Evolutionary conservation across 2,888 invertebrate species (phyloP), one percentile per base, ranked within the genome.

Genomic region (Aproaerema taeniolella): DNA sequence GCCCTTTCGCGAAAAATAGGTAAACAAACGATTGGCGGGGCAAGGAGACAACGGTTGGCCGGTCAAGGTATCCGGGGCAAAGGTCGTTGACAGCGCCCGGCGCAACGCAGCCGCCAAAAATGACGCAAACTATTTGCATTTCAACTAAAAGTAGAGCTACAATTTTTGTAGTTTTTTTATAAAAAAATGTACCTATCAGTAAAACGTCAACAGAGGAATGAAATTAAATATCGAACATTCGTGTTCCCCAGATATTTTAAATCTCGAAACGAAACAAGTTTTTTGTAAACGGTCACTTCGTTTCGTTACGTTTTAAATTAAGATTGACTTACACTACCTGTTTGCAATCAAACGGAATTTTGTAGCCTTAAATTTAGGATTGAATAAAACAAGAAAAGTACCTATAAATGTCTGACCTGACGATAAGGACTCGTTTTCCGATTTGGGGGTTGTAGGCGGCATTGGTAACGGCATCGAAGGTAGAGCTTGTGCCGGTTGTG

Each of bases 11-110:
- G 5, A 44, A 60, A 67, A 61, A 58, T 66, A 64, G 62, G 72
- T 79, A 79, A 80, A 81, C 77, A 81, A 77, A 68, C 72, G 57
- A 66, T 70, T 69, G 70, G 52, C 54, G 68, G 67, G 71, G 72
- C 71, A 72, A 68, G 69, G 68, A 73, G 74, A 77, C 78, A 78
- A 73, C 73, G 72, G 58, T 57, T 73, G 77, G 65, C 74, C 80
- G 85, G 85, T 86, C 85, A 86, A 86, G 85, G 83, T 86, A 82
- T 86, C 75, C 78, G 75, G 82, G 83, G 70, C 82, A 86, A 83
- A 86, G 85, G 85, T 86, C 85, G 81, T 80, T 80, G 85, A 82
- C 85, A 83, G 80, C 46, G 54, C 43, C 47, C 52, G 53, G 50
- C 56, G 46, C 48, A 55, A 58, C 55, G 29, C 25, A 68, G 62